Evolutionary conservation across 2,113 vertebrate genomes (phyloP).

Genomic region (Danionella cerebrum): DNA sequence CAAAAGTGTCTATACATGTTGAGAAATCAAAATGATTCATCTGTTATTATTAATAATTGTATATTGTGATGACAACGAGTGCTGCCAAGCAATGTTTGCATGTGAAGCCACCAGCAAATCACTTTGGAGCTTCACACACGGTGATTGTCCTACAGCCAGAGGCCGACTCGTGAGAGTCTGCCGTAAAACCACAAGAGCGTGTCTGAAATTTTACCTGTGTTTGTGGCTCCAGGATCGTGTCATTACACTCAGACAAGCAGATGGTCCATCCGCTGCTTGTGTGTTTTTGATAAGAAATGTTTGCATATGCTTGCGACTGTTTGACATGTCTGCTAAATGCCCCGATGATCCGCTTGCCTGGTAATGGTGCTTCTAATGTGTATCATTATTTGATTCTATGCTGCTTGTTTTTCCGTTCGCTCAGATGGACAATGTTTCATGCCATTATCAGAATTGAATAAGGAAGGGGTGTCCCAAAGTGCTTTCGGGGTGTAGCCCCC

Average conservation of each 20-base stretch:
- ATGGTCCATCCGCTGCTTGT: conserved; percentile 7
- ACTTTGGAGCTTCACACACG: not conserved
- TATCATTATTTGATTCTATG: conserved; percentile 6
- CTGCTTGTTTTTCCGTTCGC: not conserved
- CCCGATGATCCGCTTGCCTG: not conserved
- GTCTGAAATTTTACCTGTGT: not conserved
- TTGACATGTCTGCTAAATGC: not conserved
- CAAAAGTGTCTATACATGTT: too few species aligned
- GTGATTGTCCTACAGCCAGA: conserved; percentile 30
- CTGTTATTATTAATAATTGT: not conserved
- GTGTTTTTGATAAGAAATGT: conserved; percentile 16
- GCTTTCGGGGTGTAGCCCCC: not conserved
- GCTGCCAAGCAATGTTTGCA: conserved; percentile 30
- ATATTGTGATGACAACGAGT: not conserved
- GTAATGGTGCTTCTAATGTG: conserved; percentile 4
- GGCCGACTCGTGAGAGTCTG: conserved; percentile 7
- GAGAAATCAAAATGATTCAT: not conserved
- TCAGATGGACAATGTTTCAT: not conserved
- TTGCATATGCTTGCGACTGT: conserved; percentile 19
- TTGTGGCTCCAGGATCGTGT: not conserved
- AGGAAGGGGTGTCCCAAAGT: not conserved
- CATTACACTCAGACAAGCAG: conserved; percentile 1
- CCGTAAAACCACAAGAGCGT: conserved; percentile 30
- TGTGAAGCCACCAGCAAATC: conserved; percentile 19
- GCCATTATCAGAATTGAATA: not conserved